These are phyloP conservation scores for Cataglyphis albicans DNA, from an alignment of 2,888 invertebrate genomes.

Conservation along the genomic window DNA sequence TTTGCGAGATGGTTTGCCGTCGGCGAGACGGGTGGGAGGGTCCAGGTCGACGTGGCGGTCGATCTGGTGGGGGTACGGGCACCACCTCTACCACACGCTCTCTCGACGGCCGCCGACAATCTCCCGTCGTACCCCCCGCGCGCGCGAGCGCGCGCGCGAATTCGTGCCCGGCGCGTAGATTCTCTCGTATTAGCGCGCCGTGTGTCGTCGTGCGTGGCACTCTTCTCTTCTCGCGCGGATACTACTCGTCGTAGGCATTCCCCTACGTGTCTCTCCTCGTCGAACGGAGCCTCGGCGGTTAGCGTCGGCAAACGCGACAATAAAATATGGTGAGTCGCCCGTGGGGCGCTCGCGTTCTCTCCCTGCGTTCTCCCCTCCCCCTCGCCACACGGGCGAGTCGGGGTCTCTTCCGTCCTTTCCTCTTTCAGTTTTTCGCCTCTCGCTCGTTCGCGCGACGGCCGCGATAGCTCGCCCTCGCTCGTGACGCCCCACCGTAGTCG, in stretches of 20 bases:
- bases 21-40: conserved; percentile 82
- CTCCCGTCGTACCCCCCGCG: conserved; percentile 47
- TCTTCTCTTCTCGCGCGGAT: conserved; percentile 59
- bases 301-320: conserved; percentile 84
- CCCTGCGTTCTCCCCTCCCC: conserved; percentile 69
- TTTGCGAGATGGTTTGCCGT: conserved; percentile 84
- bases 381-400: conserved; percentile 49
- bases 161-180: conserved; percentile 63
- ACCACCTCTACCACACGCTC: conserved; percentile 79
- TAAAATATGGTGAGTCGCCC: conserved; percentile 83
- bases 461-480: conserved; percentile 65
- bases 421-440: conserved; percentile 69
- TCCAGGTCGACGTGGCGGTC: conserved; percentile 81
- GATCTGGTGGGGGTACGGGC: conserved; percentile 77
- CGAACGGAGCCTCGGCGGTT: conserved; percentile 79
- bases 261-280: conserved; percentile 67
- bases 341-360: conserved; percentile 75
- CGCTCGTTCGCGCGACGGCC: conserved; percentile 57
- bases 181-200: conserved; percentile 63
- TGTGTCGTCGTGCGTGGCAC: conserved; percentile 63
- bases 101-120: conserved; percentile 64
- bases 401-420: conserved; percentile 72
- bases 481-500: conserved; percentile 73
- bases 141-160: conserved; percentile 67
- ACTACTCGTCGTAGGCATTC: conserved; percentile 66